Evolutionary conservation across 2,888 invertebrate species (phyloP).

Genomic region (Gibbula magus): DNA sequence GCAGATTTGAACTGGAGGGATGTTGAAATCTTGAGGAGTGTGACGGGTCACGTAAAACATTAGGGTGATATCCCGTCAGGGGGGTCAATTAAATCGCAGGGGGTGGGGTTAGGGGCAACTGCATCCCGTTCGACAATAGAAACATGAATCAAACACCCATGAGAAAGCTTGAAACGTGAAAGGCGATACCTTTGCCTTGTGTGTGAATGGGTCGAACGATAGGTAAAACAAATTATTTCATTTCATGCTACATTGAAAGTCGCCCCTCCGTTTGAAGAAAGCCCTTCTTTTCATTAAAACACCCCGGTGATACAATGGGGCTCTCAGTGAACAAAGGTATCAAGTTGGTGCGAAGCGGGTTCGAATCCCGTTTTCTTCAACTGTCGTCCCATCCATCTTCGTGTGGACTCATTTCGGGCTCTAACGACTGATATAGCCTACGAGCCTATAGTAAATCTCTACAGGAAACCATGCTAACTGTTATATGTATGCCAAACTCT

Average conservation of each 20-base stretch:
- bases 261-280: not conserved
- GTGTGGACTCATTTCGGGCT: not conserved
- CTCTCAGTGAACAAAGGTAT: not conserved
- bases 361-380: not conserved
- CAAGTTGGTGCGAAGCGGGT: not conserved
- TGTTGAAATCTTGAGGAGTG: not conserved
- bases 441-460: not conserved
- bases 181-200: not conserved
- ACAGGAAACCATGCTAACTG: not conserved
- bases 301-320: not conserved
- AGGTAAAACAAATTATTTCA: conserved; percentile 15
- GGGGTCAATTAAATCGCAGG: conserved; percentile 1
- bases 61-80: not conserved
- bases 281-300: not conserved
- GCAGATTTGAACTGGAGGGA: not conserved
- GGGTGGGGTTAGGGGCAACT: conserved; percentile 1
- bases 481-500: not conserved
- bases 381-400: not conserved
- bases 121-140: not conserved
- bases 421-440: not conserved
- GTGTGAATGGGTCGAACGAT: conserved; percentile 5
- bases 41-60: not conserved
- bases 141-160: conserved; percentile 9
- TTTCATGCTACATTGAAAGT: conserved; percentile 3
- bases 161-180: conserved; percentile 1